phyloP scores from a whole-genome alignment of 2,113 vertebrate genomes.

The Uria lomvia region DNA sequence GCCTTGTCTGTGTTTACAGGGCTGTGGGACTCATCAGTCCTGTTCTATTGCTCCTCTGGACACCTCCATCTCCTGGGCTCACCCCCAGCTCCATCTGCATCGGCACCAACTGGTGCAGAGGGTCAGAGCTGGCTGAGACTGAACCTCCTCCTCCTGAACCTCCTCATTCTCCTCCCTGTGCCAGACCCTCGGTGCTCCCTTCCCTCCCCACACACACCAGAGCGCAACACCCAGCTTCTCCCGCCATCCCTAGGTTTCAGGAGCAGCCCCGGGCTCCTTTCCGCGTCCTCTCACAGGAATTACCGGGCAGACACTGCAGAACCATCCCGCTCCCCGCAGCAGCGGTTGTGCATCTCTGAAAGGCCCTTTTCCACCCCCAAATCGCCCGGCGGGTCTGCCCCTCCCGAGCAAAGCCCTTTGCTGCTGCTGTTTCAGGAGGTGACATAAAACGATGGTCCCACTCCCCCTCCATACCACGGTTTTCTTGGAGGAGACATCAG shows the following conservation, averaged over 20 bases:
- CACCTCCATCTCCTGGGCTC: fast-evolving
- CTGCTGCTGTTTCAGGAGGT: neutral
- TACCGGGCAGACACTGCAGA: fast-evolving
- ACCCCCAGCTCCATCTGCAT: fast-evolving
- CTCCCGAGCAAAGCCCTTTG: neutral
- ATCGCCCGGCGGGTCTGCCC: fast-evolving
- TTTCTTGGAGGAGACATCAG: neutral
- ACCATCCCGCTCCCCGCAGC: fast-evolving
- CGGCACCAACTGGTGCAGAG: fast-evolving
- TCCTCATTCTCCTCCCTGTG: neutral
- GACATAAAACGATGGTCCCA: fast-evolving
- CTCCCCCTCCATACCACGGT: fast-evolving
- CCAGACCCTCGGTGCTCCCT: neutral
- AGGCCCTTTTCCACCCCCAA: neutral
- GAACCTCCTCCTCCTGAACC: neutral
- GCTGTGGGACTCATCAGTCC: neutral
- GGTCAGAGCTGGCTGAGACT: neutral
- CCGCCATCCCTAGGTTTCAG: fast-evolving
- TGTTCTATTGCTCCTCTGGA: neutral
- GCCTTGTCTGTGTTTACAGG: fast-evolving
- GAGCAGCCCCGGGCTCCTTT: neutral
- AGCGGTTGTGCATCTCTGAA: fast-evolving
- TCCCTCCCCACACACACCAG: fast-evolving
- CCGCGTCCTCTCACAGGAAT: neutral
- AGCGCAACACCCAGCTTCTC: neutral